Evolutionary conservation across 2,797 vertebrate species (phyloP).

Genomic region (Capromys pilorides): DNA sequence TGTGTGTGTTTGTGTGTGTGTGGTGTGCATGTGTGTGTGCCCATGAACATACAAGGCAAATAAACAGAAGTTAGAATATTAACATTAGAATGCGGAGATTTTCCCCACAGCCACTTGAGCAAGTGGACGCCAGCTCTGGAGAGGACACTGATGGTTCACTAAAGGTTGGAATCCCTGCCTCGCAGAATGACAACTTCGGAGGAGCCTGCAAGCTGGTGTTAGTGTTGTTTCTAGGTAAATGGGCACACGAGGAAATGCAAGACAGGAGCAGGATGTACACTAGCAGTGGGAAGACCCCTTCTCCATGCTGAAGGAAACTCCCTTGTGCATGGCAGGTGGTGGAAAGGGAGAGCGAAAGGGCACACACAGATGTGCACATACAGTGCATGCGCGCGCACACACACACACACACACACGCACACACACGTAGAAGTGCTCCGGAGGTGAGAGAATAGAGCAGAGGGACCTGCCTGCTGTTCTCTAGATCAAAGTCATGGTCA

Average conservation of each 20-base stretch:
- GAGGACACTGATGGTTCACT: too few species aligned
- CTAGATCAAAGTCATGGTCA: not conserved
- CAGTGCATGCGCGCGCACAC: too few species aligned
- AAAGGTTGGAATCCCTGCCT: not conserved
- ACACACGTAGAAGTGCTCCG: not conserved
- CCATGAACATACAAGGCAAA: not conserved
- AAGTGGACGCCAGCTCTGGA: rapidly evolving
- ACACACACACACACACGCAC: too few species aligned
- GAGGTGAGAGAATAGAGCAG: too few species aligned
- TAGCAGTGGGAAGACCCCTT: not conserved
- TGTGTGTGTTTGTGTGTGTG: too few species aligned
- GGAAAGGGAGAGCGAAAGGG: too few species aligned
- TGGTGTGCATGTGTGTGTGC: too few species aligned
- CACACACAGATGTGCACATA: not conserved
- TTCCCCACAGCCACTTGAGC: not conserved
- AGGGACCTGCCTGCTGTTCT: too few species aligned
- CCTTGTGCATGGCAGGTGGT: too few species aligned
- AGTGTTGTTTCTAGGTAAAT: not conserved
- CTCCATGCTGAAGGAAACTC: rapidly evolving
- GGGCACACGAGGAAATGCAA: not conserved
- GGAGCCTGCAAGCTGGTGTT: not conserved
- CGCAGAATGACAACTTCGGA: not conserved
- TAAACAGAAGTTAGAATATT: not conserved
- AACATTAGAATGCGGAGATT: not conserved
- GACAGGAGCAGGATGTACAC: rapidly evolving